phyloP scores from a whole-genome alignment of 2,797 vertebrate genomes.

The Cynopterus sphinx region DNA sequence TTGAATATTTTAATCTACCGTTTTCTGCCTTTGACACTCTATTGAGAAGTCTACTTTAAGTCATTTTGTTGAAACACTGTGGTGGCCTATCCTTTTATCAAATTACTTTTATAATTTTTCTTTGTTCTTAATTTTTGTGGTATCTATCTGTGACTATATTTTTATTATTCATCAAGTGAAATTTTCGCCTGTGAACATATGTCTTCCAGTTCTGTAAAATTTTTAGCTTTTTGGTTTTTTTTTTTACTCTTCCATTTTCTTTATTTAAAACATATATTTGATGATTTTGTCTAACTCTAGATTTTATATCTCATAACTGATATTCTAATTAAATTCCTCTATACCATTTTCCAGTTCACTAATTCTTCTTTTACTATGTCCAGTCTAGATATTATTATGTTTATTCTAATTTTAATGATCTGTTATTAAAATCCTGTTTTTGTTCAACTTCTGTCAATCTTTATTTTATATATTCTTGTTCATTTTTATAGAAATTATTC shows the following conservation, averaged over 20 bases:
- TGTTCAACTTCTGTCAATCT: not conserved
- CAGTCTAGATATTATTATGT: not conserved
- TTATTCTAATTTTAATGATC: not conserved
- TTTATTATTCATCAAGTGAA: not conserved
- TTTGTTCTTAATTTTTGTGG: not conserved
- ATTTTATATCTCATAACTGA: not conserved
- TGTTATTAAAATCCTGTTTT: not conserved
- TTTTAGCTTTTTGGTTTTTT: not conserved
- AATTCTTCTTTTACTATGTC: not conserved
- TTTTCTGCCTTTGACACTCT: not conserved
- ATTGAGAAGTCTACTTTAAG: not conserved
- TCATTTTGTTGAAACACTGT: not conserved
- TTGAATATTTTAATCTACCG: not conserved
- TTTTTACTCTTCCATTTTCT: not conserved
- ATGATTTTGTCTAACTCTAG: not conserved
- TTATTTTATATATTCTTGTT: not conserved
- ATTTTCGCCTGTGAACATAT: not conserved
- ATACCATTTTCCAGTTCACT: not conserved
- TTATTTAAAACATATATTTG: not conserved
- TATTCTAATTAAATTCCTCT: not conserved
- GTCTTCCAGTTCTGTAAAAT: not conserved
- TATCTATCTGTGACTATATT: not conserved
- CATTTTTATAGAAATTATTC: not conserved
- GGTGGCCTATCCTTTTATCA: not conserved
- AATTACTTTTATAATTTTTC: not conserved